These are phyloP conservation scores for Aix galericulata DNA, from an alignment of 2,113 vertebrate genomes.

Conservation along the genomic window DNA sequence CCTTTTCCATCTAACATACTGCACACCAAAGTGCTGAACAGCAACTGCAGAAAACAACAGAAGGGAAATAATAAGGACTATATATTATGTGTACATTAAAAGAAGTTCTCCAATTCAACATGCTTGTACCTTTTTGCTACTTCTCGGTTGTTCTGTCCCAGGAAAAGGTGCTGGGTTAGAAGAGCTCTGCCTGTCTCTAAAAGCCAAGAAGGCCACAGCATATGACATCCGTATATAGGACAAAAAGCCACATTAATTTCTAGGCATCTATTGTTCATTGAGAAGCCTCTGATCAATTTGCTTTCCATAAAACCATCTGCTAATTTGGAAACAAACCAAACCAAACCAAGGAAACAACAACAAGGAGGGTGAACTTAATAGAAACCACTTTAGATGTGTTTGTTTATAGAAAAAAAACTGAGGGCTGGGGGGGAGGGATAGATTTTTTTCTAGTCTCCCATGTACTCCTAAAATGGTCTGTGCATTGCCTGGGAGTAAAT, in stretches of 20 bases:
- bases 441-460: conserved; percentile 32
- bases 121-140: background rate
- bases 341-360: background rate
- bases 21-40: background rate
- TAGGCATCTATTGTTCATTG: background rate
- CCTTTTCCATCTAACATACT: conserved; percentile 9
- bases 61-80: conserved; percentile 32
- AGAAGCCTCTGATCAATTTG: background rate
- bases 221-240: background rate
- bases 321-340: background rate
- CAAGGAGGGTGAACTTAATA: background rate
- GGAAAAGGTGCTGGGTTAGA: background rate
- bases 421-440: background rate
- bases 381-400: conserved; percentile 5
- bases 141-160: background rate
- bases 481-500: conserved; percentile 77
- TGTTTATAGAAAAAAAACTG: conserved; percentile 9
- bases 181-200: background rate
- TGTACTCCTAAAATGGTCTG: conserved; percentile 68
- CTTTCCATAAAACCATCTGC: background rate
- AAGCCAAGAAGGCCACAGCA: background rate
- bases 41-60: conserved; percentile 62
- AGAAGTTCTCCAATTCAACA: background rate
- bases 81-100: background rate
- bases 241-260: background rate